Evolutionary conservation across 2,113 vertebrate genomes (phyloP).

Genomic region (Numida meleagris): DNA sequence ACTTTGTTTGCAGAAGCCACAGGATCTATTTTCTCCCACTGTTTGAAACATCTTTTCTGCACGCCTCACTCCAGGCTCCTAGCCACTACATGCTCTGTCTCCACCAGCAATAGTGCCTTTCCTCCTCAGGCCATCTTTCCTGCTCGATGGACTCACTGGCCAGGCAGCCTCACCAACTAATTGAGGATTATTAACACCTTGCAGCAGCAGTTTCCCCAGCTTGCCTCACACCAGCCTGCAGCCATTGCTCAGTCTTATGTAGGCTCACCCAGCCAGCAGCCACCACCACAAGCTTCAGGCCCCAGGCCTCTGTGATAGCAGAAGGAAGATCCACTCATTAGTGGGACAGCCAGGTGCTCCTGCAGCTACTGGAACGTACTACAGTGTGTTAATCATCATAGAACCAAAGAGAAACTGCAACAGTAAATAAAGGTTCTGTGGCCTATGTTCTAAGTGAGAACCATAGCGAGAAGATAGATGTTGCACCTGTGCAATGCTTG

Average conservation of each 20-base stretch:
- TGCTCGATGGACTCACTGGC: fast-evolving
- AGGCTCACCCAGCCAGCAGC: neutral
- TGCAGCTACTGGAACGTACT: neutral
- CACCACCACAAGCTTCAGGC: neutral
- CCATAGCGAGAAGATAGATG: fast-evolving
- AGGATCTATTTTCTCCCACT: neutral
- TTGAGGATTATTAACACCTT: too few species aligned
- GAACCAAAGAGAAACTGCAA: neutral
- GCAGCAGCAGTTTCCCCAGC: too few species aligned
- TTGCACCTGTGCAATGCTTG: fast-evolving
- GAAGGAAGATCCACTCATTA: neutral
- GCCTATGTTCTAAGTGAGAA: neutral
- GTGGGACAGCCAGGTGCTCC: neutral
- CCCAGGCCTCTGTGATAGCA: neutral
- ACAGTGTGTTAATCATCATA: neutral
- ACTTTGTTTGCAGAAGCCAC: fast-evolving
- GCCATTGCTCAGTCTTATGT: neutral
- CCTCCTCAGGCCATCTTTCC: neutral
- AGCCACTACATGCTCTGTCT: neutral
- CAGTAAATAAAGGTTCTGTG: neutral
- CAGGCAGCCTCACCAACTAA: too few species aligned
- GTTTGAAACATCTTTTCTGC: neutral
- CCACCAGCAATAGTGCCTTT: neutral
- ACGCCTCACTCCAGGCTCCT: fast-evolving
- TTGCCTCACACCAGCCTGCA: neutral